Evolutionary conservation across 1,140 invertebrate species (phyloP), one percentile per base, ranked within the genome.

Genomic region (Elymnias hypermnestra): DNA sequence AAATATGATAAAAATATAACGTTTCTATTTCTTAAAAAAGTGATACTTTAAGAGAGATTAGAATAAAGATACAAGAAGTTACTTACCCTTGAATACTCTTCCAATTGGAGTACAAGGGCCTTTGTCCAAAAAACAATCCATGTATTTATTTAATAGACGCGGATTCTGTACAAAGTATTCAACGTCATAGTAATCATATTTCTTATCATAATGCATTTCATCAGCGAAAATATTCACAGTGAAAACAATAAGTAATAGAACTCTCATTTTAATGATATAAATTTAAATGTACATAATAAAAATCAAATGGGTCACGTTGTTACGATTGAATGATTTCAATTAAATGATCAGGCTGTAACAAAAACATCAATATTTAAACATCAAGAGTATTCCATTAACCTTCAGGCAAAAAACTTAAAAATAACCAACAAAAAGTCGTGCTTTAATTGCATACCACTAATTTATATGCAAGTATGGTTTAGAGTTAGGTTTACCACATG

Each of bases 161-260:
- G 38, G 37, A 35, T 46, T 53, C 8, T 53, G 70, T 21, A 93
- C 70, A 28, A 93, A 89, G 10, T 76, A 81, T 25, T 93, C 91
- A 1, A 92, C 81, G 53, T 93, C 90, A 13, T 92, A 77, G 47
- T 89, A 87, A 61, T 93, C 92, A 42, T 72, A 79, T 41, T 57
- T 63, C 0, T 48, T 37, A 48, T 75, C 68, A 25, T 78, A 78
- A 50, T 59, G 69, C 4, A 39, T 54, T 5, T 65, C 46, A 28
- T 69, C 37, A 7, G 53, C 42, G 37, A 47, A 22, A 8, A 51
- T n/a, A n/a, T n/a, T n/a, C 38, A 33, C 23, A 40, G 41, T 7
- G 43, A 54, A 6, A 8, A 46, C 19, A 6, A 21, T 53, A 51
- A 31, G 35, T 29, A 46, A 37, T 36, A 43, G 23, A 23, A 21